Base-by-base conservation (phyloP, 2,797 vertebrate species). In the Sebastes diaconus region DNA sequence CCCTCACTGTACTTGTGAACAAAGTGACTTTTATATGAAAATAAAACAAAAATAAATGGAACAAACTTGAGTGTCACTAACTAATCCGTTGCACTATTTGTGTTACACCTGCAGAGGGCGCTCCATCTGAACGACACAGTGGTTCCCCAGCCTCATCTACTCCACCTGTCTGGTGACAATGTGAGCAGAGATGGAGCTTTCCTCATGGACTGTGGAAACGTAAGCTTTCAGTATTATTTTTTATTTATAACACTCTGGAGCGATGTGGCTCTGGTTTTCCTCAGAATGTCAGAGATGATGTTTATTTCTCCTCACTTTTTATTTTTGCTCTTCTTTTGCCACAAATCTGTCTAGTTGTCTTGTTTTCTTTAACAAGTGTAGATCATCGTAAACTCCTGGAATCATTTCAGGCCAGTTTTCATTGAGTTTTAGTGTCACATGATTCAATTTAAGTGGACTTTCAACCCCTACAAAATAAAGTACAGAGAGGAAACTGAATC, bases 131-230 rank as follows among this genome's bases (percentile, higher is more conserved):
- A 97, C 14, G 97, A 98, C 87, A 93, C 91, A 2, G 90, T 97
- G 76, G 96, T 99, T 34, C 98, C 99, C 16, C 99, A 99, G 57
- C 99, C 98, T 9, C 95, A 93, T 3, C 96, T 98, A 90, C 96
- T 98, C 71, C 97, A 98, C 85, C 85, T 99, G 83, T 96, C 97
- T 32, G 96, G 97, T 3, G 98, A 99, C 92, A 96, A 96, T 68
- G 88, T 99, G 90, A 97, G 96, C 70, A 95, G 97, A 90, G 98
- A 99, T 66, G 98, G 98, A 39, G 97, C 97, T 46, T 99, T 97
- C 92, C 97, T 99, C 78, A 96, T 99, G 97, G 98, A 99, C 84
- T 98, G 97, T 89, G 97, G 98, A 84, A 96, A 93, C 10, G 98
- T 99, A 71, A 94, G 95, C 6, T 13, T 14, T 36, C 32, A 20